A percentile compares a stretch with the other conserved stretches of the same genome.
Evolutionary conservation across 2,888 invertebrate genomes (phyloP).

Genomic region (Macaria liturata): DNA sequence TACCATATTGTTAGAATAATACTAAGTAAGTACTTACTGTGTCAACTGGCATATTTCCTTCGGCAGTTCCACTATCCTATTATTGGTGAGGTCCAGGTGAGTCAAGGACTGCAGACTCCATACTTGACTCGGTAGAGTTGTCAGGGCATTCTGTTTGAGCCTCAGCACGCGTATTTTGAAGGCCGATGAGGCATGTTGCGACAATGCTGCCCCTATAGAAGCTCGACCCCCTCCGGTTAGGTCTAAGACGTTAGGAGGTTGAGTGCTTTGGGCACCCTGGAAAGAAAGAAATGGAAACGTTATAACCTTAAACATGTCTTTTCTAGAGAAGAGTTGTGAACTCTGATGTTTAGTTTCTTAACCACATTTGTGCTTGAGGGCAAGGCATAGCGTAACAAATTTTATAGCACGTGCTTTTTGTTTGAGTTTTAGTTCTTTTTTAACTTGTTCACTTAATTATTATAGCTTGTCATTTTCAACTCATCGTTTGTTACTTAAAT

Average conservation of each 20-base stretch:
- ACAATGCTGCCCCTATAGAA: constrained; percentile 60
- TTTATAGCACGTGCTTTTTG: no score
- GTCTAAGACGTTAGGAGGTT: constrained; percentile 73
- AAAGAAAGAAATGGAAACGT: constrained; percentile 27
- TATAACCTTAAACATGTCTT: no score
- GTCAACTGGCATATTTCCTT: constrained; percentile 82
- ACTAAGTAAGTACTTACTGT: constrained; percentile 58
- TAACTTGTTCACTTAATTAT: no score
- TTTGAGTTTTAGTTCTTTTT: no score
- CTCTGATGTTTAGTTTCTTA: no score
- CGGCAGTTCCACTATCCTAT: constrained; percentile 85
- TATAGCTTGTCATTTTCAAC: no score
- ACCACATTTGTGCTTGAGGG: no score
- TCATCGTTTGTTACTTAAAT: no score
- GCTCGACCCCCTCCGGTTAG: constrained; percentile 67
- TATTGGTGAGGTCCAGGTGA: constrained; percentile 87
- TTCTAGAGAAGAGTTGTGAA: no score
- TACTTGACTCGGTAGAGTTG: constrained; percentile 83
- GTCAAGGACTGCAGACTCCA: constrained; percentile 84
- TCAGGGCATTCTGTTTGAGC: constrained; percentile 81
- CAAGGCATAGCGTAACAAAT: no score
- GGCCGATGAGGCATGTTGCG: constrained; percentile 61
- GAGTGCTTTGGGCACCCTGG: constrained; percentile 73
- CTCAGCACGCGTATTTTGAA: constrained; percentile 67
- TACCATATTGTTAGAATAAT: no score